phyloP scores from a whole-genome alignment of 2,888 invertebrate genomes.

The Drosophila seclusa region DNA sequence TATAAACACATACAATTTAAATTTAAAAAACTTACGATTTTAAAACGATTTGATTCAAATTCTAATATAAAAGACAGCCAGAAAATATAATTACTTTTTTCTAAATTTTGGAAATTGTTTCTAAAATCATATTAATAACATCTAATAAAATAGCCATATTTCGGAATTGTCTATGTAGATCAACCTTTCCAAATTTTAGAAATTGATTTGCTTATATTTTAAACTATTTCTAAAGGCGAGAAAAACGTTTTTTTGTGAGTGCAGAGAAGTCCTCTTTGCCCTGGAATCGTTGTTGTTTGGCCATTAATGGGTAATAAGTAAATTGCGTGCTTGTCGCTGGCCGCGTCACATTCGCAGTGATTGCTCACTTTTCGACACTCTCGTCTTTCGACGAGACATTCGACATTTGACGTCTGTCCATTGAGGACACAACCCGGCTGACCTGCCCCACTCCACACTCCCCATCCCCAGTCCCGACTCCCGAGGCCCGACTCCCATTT shows the following conservation, averaged over 20 bases:
- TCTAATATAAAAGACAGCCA: not conserved
- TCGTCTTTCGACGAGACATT: constrained; percentile 30
- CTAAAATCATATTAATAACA: too few relatives aligned
- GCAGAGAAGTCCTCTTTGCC: constrained; percentile 15
- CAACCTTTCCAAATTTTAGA: not conserved
- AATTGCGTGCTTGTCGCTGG: constrained; percentile 77
- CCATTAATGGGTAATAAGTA: constrained; percentile 82
- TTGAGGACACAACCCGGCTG: constrained; percentile 39
- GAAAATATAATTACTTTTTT: not conserved
- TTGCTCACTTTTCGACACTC: constrained; percentile 79
- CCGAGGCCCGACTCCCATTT: constrained; percentile 13
- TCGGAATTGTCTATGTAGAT: too few relatives aligned
- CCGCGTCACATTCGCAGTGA: constrained; percentile 74
- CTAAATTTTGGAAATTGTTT: not conserved
- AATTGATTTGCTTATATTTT: not conserved
- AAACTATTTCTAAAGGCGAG: not conserved
- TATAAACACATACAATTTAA: not conserved
- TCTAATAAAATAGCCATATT: too few relatives aligned
- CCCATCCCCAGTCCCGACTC: constrained; percentile 1
- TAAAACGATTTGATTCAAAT: not conserved
- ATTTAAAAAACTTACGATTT: not conserved
- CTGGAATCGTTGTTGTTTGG: constrained; percentile 40
- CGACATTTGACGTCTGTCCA: constrained; percentile 49
- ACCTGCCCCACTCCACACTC: constrained; percentile 10
- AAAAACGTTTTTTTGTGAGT: not conserved